Conservation (phyloP, 1,140 invertebrate genomes). For the Solen grandis region DNA sequence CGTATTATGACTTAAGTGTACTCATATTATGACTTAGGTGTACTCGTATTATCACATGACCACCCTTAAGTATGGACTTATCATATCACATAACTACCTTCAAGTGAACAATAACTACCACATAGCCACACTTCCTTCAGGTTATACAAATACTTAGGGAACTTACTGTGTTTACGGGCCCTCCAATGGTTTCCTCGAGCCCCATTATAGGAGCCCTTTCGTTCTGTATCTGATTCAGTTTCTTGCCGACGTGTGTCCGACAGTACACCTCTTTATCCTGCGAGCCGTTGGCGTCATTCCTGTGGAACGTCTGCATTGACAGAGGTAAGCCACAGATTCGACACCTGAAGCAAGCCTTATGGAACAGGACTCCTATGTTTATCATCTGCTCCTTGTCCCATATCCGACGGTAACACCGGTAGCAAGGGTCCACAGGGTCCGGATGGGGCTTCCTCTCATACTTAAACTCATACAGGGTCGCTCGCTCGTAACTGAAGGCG, state of each 20-base stretch:
- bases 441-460: conserved; percentile 71
- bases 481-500: conserved; percentile 75
- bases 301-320: conserved; percentile 76
- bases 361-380: conserved; percentile 73
- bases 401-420: conserved; percentile 73
- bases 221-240: conserved; percentile 70
- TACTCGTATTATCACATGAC: too few species aligned
- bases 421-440: conserved; percentile 74
- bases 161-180: too few species aligned
- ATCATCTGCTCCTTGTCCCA: conserved; percentile 73
- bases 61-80: too few species aligned
- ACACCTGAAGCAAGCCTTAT: conserved; percentile 76
- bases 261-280: conserved; percentile 75
- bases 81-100: too few species aligned
- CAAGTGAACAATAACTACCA: too few species aligned
- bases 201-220: conserved; percentile 58
- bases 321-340: conserved; percentile 75
- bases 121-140: too few species aligned
- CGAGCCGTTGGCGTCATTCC: conserved; percentile 68
- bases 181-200: conserved; percentile 42
- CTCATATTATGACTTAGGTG: too few species aligned
- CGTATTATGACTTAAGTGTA: too few species aligned
- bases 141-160: too few species aligned
- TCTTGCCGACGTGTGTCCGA: conserved; percentile 74
- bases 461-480: conserved; percentile 76